Base-by-base conservation (phyloP, 2,797 vertebrate genomes). In the Sebastes miniatus region DNA sequence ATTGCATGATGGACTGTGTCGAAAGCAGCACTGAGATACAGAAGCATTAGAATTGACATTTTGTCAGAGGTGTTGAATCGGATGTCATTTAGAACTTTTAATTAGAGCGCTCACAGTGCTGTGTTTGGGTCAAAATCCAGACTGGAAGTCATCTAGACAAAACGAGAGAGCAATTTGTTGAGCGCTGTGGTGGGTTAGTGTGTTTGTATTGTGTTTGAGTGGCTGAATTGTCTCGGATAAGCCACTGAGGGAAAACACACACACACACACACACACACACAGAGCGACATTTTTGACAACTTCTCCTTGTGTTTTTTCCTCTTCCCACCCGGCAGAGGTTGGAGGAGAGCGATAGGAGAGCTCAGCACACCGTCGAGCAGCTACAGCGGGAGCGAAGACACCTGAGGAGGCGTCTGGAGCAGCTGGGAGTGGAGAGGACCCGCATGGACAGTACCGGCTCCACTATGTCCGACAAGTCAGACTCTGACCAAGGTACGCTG, bases 341-440 rank as follows among this genome's bases (percentile, higher is more conserved):
- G 90, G 97, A 99, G 93, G 98, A 99, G 54, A 94, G 96, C 29
- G 97, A 98, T 83, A 93, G 97, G 76, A 96, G 92, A 94, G 96
- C 98, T 75, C 89, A 97, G 86, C 97, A 99, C 94, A 96, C 98
- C 69, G 88, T 98, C 57, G 98, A 99, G 75, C 97, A 99, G 94
- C 96, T 99, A 84, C 97, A 98, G 88, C 94, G 97, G 47, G 98
- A 99, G 89, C 98, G 96, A 94, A 95, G 98, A 67, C 97, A 99
- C 94, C 96, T 99, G 87, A 96, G 95, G 85, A 94, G 98, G 92
- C 97, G 97, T 77, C 96, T 99, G 94, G 97, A 98, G 92, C 97
- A 98, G 91, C 95, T 99, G 90, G 97, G 97, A 1, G 93, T 97
- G 24, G 98, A 98, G 94, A 95, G 98, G 88, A 92, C 94, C 11